phyloP scores from a whole-genome alignment of 2,888 invertebrate species.

The Glaucopsyche alexis region DNA sequence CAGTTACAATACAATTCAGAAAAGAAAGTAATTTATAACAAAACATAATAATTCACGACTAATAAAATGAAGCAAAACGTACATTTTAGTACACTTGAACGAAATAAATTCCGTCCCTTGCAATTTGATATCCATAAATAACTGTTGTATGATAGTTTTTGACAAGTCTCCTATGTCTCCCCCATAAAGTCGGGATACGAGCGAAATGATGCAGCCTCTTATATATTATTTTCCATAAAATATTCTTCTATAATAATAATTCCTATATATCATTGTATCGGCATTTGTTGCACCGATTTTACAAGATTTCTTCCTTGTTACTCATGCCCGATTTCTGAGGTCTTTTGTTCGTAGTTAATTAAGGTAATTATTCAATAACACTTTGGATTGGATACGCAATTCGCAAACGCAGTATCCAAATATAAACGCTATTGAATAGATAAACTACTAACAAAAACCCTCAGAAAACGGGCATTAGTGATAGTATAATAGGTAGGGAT shows the following conservation, averaged over 20 bases:
- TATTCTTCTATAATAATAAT: background rate
- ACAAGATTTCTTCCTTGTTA: background rate
- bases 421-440: too few species aligned
- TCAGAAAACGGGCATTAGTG: too few species aligned
- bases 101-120: slow-evolving; percentile 29
- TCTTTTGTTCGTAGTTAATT: too few species aligned
- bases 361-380: too few species aligned
- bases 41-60: slow-evolving; percentile 20
- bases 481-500: too few species aligned
- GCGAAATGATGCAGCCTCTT: slow-evolving; percentile 54
- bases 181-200: slow-evolving; percentile 41
- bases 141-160: slow-evolving; percentile 56
- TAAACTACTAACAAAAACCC: too few species aligned
- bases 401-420: too few species aligned
- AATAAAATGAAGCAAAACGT: slow-evolving; percentile 25
- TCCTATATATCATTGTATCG: background rate
- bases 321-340: too few species aligned
- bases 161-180: slow-evolving; percentile 69
- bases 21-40: background rate
- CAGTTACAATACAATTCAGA: too few species aligned
- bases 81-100: slow-evolving; percentile 24
- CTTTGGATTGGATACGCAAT: too few species aligned
- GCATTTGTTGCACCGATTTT: background rate
- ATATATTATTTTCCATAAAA: slow-evolving; percentile 23
- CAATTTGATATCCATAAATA: slow-evolving; percentile 63